A percentile compares a stretch with the other conserved stretches of the same genome.
Evolutionary conservation across 1,140 invertebrate species (phyloP).

Genomic region (Bombus ignitus): DNA sequence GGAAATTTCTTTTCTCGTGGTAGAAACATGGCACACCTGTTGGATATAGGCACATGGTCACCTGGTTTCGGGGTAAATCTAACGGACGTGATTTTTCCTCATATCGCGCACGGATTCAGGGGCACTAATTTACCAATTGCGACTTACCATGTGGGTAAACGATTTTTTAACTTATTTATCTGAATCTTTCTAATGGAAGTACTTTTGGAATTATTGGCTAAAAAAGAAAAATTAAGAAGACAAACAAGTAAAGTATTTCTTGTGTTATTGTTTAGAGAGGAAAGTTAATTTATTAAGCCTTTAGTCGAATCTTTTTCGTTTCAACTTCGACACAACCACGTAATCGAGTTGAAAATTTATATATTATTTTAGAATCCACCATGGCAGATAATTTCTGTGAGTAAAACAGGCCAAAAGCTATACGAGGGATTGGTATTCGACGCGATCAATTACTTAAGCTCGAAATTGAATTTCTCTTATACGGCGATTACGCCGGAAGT

Average conservation of each 20-base stretch:
- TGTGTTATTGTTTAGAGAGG: neutral
- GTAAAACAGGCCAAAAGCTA: constrained; percentile 83
- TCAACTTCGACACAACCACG: neutral
- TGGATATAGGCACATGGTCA: constrained; percentile 89
- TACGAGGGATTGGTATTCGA: constrained; percentile 91
- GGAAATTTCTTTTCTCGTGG: constrained; percentile 78
- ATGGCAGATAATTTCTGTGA: constrained; percentile 88
- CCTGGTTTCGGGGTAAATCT: constrained; percentile 86
- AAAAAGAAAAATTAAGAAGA: too few species aligned
- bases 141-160: constrained; percentile 86
- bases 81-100: constrained; percentile 89
- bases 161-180: neutral
- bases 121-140: constrained; percentile 87
- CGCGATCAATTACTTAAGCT: constrained; percentile 89
- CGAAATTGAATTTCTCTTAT: constrained; percentile 92
- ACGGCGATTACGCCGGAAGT: constrained; percentile 67
- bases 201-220: neutral
- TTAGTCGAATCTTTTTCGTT: neutral
- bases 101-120: constrained; percentile 90
- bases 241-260: neutral
- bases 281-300: neutral
- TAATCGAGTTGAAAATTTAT: neutral
- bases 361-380: constrained; percentile 88
- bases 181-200: neutral
- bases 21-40: constrained; percentile 76